Percentiles rank a stretch among this genome's conserved stretches.
phyloP scores from a whole-genome alignment of 2,888 invertebrate species.

The Erebia aethiops region DNA sequence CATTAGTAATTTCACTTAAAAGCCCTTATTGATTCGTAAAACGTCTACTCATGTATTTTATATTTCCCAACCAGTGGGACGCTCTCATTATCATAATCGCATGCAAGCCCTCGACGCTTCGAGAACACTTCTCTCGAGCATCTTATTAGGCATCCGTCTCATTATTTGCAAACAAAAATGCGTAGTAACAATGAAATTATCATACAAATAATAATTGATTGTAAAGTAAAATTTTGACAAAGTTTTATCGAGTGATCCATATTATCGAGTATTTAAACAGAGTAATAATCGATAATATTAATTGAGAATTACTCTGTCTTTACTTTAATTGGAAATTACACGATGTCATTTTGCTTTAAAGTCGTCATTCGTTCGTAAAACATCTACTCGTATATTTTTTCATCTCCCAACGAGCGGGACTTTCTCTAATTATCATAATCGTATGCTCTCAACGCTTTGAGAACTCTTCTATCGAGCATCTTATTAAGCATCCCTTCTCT shows the following conservation, averaged over 20 bases:
- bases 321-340: too few species aligned
- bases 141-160: constrained; percentile 12
- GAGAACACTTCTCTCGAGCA: constrained; percentile 5
- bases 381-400: constrained; percentile 12
- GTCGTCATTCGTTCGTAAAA: neutral
- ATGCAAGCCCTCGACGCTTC: constrained; percentile 19
- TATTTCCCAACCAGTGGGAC: constrained; percentile 19
- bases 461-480: constrained; percentile 1
- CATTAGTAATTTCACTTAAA: neutral
- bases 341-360: neutral
- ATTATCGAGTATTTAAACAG: too few species aligned
- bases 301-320: too few species aligned
- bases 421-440: constrained; percentile 35
- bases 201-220: neutral
- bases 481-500: constrained; percentile 7
- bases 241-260: too few species aligned
- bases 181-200: neutral
- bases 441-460: constrained; percentile 19
- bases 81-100: constrained; percentile 36
- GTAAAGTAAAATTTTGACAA: neutral
- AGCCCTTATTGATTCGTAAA: neutral
- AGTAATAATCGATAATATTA: too few species aligned
- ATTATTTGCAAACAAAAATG: constrained; percentile 14
- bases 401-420: constrained; percentile 18
- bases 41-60: constrained; percentile 11